Percentiles rank a stretch among this genome's conserved stretches.
phyloP scores from a whole-genome alignment of 1,140 invertebrate genomes.

The Eurosta solidaginis region DNA sequence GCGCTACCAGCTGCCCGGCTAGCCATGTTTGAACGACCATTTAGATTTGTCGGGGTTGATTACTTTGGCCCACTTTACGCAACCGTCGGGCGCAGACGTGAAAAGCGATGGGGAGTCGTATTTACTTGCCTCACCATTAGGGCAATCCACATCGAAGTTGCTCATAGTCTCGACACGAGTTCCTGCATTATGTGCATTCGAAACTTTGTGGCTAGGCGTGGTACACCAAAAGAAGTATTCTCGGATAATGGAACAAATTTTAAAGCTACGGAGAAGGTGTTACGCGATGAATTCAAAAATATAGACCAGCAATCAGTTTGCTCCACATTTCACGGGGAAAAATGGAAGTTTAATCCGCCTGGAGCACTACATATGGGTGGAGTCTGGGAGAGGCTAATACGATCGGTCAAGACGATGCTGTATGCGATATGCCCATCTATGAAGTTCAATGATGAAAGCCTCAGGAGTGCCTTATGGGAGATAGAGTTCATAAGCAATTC shows the following conservation, averaged over 20 bases:
- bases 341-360: constrained; percentile 34
- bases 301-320: too few relatives aligned
- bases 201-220: too few relatives aligned
- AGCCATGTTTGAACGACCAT: neutral
- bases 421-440: constrained; percentile 20
- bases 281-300: neutral
- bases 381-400: constrained; percentile 43
- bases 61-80: constrained; percentile 49
- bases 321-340: neutral
- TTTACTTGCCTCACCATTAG: constrained; percentile 31
- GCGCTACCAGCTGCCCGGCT: neutral
- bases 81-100: constrained; percentile 35
- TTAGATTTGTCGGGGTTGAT: neutral
- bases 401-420: constrained; percentile 40
- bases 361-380: too few relatives aligned
- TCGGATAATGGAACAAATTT: constrained; percentile 33
- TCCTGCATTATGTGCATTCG: constrained; percentile 31
- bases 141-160: constrained; percentile 32
- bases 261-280: too few relatives aligned
- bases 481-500: constrained; percentile 41
- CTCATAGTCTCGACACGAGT: neutral
- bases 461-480: constrained; percentile 41
- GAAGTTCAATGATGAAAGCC: constrained; percentile 39
- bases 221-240: neutral
- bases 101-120: constrained; percentile 28